Evolutionary conservation across 2,888 invertebrate species (phyloP).

Genomic region (Cremastinae sp.): DNA sequence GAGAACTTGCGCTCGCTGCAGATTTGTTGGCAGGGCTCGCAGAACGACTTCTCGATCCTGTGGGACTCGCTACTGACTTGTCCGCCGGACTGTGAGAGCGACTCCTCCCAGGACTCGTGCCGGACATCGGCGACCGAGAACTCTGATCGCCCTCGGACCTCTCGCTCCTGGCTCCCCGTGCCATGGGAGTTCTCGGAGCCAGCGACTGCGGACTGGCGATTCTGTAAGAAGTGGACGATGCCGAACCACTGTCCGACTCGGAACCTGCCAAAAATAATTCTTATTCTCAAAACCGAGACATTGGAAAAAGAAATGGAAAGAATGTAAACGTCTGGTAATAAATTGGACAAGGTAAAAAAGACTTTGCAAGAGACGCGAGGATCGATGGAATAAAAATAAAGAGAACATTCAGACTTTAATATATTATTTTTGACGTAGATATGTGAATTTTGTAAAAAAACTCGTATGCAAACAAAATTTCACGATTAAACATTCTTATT

Average conservation of each 20-base stretch:
- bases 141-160: conserved; percentile 71
- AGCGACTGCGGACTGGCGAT: conserved; percentile 79
- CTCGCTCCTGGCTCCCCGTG: conserved; percentile 73
- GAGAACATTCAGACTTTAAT: too few species aligned
- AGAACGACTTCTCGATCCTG: conserved; percentile 71
- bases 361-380: too few species aligned
- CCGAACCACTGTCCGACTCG: conserved; percentile 82
- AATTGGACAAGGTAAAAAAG: too few species aligned
- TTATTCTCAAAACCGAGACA: not conserved
- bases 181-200: conserved; percentile 78
- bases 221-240: conserved; percentile 77
- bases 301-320: too few species aligned
- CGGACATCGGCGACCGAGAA: conserved; percentile 65
- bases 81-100: conserved; percentile 70
- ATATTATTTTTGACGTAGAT: too few species aligned
- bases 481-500: too few species aligned
- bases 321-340: too few species aligned
- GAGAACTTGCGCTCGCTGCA: conserved; percentile 67
- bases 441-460: too few species aligned
- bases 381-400: too few species aligned
- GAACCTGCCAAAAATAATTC: conserved; percentile 73
- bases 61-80: conserved; percentile 68
- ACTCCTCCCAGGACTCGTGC: conserved; percentile 67
- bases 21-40: conserved; percentile 69
- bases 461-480: too few species aligned